Percentiles rank a stretch among this genome's conserved stretches.
phyloP scores from a whole-genome alignment of 2,113 vertebrate genomes.

The Microcebus griseorufus region DNA sequence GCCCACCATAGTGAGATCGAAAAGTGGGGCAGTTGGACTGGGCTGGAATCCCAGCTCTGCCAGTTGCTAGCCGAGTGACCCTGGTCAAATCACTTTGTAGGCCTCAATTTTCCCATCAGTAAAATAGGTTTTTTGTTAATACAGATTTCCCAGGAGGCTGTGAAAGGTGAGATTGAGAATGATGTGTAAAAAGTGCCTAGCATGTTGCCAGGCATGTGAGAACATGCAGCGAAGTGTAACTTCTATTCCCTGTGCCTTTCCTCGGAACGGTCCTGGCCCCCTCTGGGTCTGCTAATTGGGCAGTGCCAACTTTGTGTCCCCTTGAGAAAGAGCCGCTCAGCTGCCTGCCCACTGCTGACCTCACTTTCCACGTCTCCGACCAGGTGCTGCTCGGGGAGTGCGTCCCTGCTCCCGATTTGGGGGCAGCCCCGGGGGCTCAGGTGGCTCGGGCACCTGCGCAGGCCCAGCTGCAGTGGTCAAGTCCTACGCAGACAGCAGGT shows the following conservation, averaged over 20 bases:
- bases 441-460: neutral
- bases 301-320: neutral
- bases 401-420: neutral
- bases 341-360: neutral
- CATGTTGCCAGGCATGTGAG: neutral
- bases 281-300: neutral
- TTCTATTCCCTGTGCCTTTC: neutral
- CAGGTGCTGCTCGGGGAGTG: neutral
- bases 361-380: neutral
- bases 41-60: neutral
- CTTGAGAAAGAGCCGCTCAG: neutral
- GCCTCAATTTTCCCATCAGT: constrained; percentile 12
- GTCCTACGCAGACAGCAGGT: neutral
- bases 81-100: neutral
- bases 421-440: neutral
- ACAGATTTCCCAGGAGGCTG: neutral
- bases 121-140: neutral
- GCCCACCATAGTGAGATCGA: neutral
- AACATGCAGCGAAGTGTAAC: neutral
- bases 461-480: neutral
- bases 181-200: neutral
- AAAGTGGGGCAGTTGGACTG: neutral
- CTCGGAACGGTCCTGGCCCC: neutral
- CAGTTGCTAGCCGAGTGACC: neutral
- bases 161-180: neutral